Percentiles rank a stretch among this genome's conserved stretches.
These are phyloP conservation scores for Drosophila biarmipes DNA, from an alignment of 1,140 invertebrate species.

Conservation along the genomic window DNA sequence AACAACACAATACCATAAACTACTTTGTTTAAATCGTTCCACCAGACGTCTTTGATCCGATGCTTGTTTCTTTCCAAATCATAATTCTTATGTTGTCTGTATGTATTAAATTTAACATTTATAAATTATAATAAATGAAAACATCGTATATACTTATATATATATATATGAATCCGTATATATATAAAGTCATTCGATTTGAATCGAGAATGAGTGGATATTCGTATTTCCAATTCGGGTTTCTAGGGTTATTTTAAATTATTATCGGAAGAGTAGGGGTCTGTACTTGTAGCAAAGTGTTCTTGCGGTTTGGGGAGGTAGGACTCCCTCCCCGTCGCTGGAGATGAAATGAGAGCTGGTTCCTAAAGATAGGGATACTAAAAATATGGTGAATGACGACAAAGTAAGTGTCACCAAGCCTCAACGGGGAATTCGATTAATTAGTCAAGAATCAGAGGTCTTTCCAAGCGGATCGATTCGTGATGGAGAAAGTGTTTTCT, in stretches of 20 bases:
- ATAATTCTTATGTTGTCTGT: constrained; percentile 79
- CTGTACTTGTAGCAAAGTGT: neutral
- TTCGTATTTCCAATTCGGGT: constrained; percentile 13
- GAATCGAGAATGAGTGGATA: constrained; percentile 17
- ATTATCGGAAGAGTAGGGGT: neutral
- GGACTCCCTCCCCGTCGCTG: neutral
- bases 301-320: neutral
- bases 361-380: neutral
- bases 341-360: neutral
- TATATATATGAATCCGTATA: constrained; percentile 59
- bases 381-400: constrained; percentile 5
- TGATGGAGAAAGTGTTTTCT: neutral
- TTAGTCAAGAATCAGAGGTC: neutral
- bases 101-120: constrained; percentile 80
- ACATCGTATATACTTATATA: constrained; percentile 63
- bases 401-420: neutral
- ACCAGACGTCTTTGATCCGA: constrained; percentile 40
- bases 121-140: constrained; percentile 68
- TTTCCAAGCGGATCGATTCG: neutral
- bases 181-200: constrained; percentile 49
- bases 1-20: constrained; percentile 42
- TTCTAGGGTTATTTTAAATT: neutral
- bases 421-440: neutral
- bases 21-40: constrained; percentile 59
- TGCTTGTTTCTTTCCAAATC: constrained; percentile 71